Evolutionary conservation across 2,797 vertebrate genomes (phyloP).

Genomic region (Heterohyrax brucei): DNA sequence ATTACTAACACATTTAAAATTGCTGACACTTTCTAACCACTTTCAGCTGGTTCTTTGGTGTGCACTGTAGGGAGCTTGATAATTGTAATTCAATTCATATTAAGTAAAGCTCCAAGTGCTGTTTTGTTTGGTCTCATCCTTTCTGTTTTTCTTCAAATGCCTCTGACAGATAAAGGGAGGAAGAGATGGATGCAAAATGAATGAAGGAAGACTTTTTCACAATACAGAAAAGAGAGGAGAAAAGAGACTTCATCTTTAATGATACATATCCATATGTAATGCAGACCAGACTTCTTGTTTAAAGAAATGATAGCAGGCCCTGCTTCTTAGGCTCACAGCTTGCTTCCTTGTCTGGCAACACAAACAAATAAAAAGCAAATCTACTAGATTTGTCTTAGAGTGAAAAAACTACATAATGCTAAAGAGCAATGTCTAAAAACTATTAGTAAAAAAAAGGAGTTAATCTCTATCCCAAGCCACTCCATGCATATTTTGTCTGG

Average conservation of each 20-base stretch:
- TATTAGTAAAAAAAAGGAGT: neutral
- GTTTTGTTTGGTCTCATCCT: conserved; percentile 22
- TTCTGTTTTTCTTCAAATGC: neutral
- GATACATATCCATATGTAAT: neutral
- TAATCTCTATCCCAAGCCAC: neutral
- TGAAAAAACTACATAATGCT: conserved; percentile 12
- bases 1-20: conserved; percentile 86
- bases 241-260: neutral
- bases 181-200: neutral
- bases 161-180: conserved; percentile 1
- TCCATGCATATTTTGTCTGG: neutral
- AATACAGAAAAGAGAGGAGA: neutral
- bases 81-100: conserved; percentile 54
- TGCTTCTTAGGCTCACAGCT: neutral
- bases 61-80: conserved; percentile 59
- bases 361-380: neutral
- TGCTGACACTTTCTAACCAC: conserved; percentile 81
- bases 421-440: neutral
- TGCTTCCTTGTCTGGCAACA: neutral
- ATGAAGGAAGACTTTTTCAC: neutral
- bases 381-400: conserved; percentile 4
- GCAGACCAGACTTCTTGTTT: conserved; percentile 53
- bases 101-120: neutral
- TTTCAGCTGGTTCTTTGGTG: conserved; percentile 80
- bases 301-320: conserved; percentile 11